Evolutionary conservation across 2,888 invertebrate species (phyloP).

Genomic region (Pheosia tremula): DNA sequence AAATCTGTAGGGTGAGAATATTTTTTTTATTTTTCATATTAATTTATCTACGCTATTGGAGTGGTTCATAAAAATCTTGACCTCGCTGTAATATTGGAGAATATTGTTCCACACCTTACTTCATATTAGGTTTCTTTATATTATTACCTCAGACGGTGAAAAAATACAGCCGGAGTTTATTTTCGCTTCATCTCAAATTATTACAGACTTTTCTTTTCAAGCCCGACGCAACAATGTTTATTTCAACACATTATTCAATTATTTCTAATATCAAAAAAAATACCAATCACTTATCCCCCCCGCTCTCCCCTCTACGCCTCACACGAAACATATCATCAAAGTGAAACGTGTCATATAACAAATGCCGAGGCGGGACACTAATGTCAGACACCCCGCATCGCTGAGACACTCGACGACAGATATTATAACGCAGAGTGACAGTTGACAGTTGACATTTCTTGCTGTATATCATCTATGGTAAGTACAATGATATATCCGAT

Average conservation of each 20-base stretch:
- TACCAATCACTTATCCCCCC: not conserved
- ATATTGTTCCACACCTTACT: no score
- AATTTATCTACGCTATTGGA: no score
- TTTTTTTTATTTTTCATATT: no score
- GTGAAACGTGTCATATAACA: conserved; percentile 6
- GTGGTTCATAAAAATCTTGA: no score
- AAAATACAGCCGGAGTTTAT: no score
- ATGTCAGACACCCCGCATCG: not conserved
- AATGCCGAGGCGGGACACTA: conserved; percentile 2
- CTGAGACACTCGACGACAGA: conserved; percentile 18
- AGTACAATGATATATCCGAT: conserved; percentile 13
- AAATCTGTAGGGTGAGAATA: no score
- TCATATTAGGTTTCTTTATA: no score
- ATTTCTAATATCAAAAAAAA: not conserved
- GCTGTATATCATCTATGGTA: conserved; percentile 43
- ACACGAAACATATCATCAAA: not conserved
- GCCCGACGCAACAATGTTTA: not conserved
- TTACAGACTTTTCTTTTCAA: not conserved
- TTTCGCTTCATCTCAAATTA: no score
- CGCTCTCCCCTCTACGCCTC: not conserved
- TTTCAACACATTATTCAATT: not conserved
- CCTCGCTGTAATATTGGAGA: no score
- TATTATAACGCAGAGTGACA: conserved; percentile 44
- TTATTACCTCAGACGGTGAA: no score
- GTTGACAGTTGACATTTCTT: conserved; percentile 54